Conservation (phyloP, 64 coral and sea anemone species). For the Pachyseris speciosa region DNA sequence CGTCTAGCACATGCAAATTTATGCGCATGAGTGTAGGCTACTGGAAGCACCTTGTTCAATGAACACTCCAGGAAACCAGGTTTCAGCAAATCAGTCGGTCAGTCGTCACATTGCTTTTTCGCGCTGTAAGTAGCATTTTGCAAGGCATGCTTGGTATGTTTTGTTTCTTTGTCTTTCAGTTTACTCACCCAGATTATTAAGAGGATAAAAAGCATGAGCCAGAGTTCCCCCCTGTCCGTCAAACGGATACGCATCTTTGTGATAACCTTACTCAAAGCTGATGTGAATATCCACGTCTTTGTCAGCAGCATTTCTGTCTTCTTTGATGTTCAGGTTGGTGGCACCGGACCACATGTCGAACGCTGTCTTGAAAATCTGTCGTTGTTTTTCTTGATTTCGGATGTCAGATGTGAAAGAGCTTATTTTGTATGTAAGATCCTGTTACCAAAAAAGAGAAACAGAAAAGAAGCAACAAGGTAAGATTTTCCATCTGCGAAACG, state of each 20-base stretch:
- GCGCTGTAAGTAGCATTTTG: not conserved
- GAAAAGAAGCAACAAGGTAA: not conserved
- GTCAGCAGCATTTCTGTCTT: not conserved
- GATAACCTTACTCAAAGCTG: not conserved
- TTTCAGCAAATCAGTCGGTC: too few species aligned
- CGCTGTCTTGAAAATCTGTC: conserved; percentile 43
- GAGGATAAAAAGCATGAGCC: conserved; percentile 72
- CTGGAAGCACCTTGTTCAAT: too few species aligned
- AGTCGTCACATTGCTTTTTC: too few species aligned
- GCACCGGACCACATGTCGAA: conserved; percentile 46
- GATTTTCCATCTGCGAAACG: too few species aligned
- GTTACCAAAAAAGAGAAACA: too few species aligned
- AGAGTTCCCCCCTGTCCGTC: conserved; percentile 61
- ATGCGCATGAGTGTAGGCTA: too few species aligned
- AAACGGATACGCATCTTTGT: conserved; percentile 53
- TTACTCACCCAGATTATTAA: conserved; percentile 48
- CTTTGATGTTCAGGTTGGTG: conserved; percentile 44
- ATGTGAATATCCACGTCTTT: conserved; percentile 69
- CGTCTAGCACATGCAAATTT: too few species aligned
- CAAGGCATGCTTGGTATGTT: not conserved
- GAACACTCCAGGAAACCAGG: too few species aligned
- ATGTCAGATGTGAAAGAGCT: conserved; percentile 37
- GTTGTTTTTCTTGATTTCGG: not conserved
- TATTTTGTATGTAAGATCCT: conserved; percentile 61
- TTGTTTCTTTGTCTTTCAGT: not conserved